Conservation (phyloP, 2,797 vertebrate genomes). For the Coregonus ussuriensis region DNA sequence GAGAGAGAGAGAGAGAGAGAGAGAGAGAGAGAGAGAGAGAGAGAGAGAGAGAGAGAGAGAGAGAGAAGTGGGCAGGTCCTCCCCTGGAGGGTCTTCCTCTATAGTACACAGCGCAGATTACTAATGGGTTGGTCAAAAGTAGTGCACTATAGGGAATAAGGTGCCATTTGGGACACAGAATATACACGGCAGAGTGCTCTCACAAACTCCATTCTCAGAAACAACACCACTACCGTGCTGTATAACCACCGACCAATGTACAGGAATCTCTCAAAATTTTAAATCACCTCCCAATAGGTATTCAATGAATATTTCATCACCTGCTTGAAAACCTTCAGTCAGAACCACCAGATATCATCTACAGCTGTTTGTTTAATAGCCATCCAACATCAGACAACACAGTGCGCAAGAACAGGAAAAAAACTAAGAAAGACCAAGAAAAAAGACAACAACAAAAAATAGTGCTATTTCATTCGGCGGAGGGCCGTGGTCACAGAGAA, state of each 20-base stretch:
- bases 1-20: no score
- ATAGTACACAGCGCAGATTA: constrained; percentile 9
- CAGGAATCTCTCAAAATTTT: background rate
- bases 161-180: background rate
- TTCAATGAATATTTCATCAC: constrained; percentile 68
- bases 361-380: constrained; percentile 18
- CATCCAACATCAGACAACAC: constrained; percentile 35
- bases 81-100: constrained; percentile 3
- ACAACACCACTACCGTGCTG: constrained; percentile 15
- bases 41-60: no score
- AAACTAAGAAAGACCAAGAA: constrained; percentile 17
- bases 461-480: background rate
- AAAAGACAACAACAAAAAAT: background rate
- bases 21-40: no score
- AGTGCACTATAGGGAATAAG: background rate
- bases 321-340: constrained; percentile 48
- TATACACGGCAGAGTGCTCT: background rate
- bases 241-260: background rate
- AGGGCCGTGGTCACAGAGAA: background rate
- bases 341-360: constrained; percentile 39
- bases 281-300: constrained; percentile 39
- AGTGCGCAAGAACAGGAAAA: background rate
- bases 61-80: constrained; percentile 8
- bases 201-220: background rate
- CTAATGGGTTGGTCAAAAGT: constrained; percentile 26